These are phyloP conservation scores for Hirundichthys speculiger DNA, from an alignment of 2,113 vertebrate species.

Conservation along the genomic window DNA sequence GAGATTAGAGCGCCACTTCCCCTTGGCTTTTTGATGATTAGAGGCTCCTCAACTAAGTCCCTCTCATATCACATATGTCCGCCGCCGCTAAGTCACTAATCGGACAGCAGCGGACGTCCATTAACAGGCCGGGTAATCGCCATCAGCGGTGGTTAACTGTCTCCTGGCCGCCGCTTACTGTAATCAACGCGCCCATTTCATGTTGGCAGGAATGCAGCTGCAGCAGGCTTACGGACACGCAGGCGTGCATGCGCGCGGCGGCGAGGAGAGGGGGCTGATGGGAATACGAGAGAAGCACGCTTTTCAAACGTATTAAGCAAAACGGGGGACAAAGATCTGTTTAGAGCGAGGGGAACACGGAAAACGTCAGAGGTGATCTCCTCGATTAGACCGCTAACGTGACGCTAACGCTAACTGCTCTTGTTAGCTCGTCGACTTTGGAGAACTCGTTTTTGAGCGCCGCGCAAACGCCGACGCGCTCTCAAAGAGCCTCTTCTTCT, in stretches of 20 bases:
- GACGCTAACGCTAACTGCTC: constrained; percentile 74
- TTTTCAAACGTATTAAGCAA: constrained; percentile 45
- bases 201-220: constrained; percentile 53
- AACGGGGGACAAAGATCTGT: constrained; percentile 62
- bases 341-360: too few species aligned
- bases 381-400: constrained; percentile 64
- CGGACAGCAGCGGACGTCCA: constrained; percentile 67
- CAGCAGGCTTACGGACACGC: constrained; percentile 36
- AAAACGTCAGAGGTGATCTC: too few species aligned
- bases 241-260: constrained; percentile 34
- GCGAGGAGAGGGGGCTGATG: constrained; percentile 41
- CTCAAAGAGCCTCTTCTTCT: too few species aligned
- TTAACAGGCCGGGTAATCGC: constrained; percentile 73
- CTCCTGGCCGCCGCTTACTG: constrained; percentile 49
- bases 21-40: constrained; percentile 79
- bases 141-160: constrained; percentile 62
- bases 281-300: constrained; percentile 23
- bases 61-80: constrained; percentile 80
- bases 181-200: constrained; percentile 58
- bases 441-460: constrained; percentile 51
- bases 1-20: constrained; percentile 79
- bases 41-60: constrained; percentile 76
- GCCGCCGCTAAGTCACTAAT: constrained; percentile 77
- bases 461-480: not conserved
- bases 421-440: constrained; percentile 75